Conservation (phyloP, 2,797 vertebrate genomes). For the Oreochromis mossambicus region DNA sequence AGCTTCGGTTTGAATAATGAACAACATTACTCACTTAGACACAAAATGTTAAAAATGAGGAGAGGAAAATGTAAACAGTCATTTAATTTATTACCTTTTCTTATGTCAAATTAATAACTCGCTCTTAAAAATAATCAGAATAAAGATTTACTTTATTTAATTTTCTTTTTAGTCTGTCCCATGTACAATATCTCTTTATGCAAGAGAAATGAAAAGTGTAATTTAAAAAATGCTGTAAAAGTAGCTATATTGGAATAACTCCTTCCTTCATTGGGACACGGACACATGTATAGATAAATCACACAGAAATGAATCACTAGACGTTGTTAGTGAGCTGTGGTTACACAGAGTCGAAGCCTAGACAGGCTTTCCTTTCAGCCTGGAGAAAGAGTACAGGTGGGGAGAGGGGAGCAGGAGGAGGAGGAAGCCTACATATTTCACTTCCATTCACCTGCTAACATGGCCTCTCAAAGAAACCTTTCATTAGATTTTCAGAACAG, state of each 20-base stretch:
- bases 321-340: conserved; percentile 28
- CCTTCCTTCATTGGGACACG: neutral
- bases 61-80: neutral
- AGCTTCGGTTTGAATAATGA: conserved; percentile 34
- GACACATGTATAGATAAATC: neutral
- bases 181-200: neutral
- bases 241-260: conserved; percentile 32
- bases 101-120: neutral
- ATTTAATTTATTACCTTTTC: conserved; percentile 12
- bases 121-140: neutral
- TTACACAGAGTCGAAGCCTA: conserved; percentile 14
- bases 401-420: neutral
- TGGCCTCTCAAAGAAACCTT: conserved; percentile 71
- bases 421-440: conserved; percentile 55
- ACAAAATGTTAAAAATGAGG: neutral
- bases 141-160: neutral
- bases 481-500: conserved; percentile 67
- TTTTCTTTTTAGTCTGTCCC: neutral
- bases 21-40: conserved; percentile 3
- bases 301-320: neutral
- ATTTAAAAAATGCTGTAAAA: conserved; percentile 61
- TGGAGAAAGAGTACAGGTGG: conserved; percentile 29
- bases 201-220: conserved; percentile 51
- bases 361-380: conserved; percentile 40
- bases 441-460: conserved; percentile 69